These are phyloP conservation scores for Chouioia cunea DNA, from an alignment of 2,888 invertebrate genomes.

Conservation along the genomic window DNA sequence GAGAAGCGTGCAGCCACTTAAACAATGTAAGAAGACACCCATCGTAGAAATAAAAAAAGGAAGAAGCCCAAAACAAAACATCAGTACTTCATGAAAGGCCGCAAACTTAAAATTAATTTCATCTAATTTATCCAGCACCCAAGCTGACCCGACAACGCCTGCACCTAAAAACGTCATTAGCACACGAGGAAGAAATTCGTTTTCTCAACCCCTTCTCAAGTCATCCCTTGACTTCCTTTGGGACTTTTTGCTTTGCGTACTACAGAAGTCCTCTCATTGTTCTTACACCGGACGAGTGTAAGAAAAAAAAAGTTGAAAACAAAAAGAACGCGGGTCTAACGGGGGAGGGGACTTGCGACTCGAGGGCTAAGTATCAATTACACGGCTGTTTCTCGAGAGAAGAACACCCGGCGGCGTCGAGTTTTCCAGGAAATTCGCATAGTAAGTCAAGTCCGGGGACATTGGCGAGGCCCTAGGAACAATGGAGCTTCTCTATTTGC, in stretches of 20 bases:
- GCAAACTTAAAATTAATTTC: constrained; percentile 38
- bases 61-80: constrained; percentile 18
- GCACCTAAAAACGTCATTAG: constrained; percentile 29
- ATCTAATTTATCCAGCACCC: constrained; percentile 28
- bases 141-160: constrained; percentile 7
- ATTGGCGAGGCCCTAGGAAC: constrained; percentile 49
- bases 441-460: constrained; percentile 65
- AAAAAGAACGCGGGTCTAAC: neutral
- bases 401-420: constrained; percentile 40
- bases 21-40: neutral
- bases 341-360: neutral
- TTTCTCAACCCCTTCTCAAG: constrained; percentile 5
- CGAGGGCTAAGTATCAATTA: constrained; percentile 64
- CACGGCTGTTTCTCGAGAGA: constrained; percentile 53
- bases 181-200: constrained; percentile 20
- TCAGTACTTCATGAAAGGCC: constrained; percentile 5
- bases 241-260: neutral
- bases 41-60: neutral
- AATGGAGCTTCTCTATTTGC: constrained; percentile 64
- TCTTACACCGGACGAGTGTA: neutral
- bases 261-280: constrained; percentile 19
- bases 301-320: neutral
- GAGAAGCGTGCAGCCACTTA: constrained; percentile 15
- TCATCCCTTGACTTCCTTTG: neutral
- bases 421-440: constrained; percentile 67